phyloP scores from a whole-genome alignment of 2,113 vertebrate species.

The Amia ocellicauda region DNA sequence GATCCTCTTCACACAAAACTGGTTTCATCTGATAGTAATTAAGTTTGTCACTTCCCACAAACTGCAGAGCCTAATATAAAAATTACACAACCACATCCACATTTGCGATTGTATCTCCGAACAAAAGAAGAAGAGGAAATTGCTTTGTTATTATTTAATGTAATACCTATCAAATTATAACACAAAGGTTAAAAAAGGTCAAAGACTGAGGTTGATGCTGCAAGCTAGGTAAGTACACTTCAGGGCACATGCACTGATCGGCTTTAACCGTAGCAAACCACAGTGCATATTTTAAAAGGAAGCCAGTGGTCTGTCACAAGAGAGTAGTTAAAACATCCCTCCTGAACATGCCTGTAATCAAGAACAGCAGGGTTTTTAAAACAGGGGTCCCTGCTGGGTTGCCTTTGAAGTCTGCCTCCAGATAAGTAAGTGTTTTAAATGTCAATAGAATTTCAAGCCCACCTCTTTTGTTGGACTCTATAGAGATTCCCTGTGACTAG shows the following conservation, averaged over 20 bases:
- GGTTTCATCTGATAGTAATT: slow-evolving; percentile 38
- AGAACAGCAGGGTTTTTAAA: slow-evolving; percentile 29
- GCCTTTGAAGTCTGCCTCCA: slow-evolving; percentile 41
- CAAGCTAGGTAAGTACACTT: no score
- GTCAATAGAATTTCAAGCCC: slow-evolving; percentile 33
- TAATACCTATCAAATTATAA: no score
- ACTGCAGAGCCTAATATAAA: slow-evolving; percentile 35
- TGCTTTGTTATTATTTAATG: slow-evolving; percentile 2
- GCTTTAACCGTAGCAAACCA: slow-evolving; percentile 23
- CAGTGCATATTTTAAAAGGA: slow-evolving; percentile 29
- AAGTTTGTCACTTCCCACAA: slow-evolving; percentile 35
- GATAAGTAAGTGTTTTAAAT: slow-evolving; percentile 43
- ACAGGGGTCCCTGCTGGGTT: slow-evolving; percentile 36
- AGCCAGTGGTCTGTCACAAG: slow-evolving; percentile 23
- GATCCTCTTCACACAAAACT: slow-evolving; percentile 5
- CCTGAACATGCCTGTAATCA: slow-evolving; percentile 40
- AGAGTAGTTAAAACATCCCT: slow-evolving; percentile 36
- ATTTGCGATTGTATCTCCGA: slow-evolving; percentile 39
- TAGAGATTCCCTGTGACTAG: slow-evolving; percentile 29
- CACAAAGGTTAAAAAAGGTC: no score
- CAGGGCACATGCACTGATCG: no score
- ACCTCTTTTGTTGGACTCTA: slow-evolving; percentile 25
- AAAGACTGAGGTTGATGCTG: no score
- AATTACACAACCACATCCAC: slow-evolving; percentile 40
- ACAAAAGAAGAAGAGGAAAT: slow-evolving; percentile 34